phyloP scores from a whole-genome alignment of 2,888 invertebrate species.

The Pseudococcus viburni region DNA sequence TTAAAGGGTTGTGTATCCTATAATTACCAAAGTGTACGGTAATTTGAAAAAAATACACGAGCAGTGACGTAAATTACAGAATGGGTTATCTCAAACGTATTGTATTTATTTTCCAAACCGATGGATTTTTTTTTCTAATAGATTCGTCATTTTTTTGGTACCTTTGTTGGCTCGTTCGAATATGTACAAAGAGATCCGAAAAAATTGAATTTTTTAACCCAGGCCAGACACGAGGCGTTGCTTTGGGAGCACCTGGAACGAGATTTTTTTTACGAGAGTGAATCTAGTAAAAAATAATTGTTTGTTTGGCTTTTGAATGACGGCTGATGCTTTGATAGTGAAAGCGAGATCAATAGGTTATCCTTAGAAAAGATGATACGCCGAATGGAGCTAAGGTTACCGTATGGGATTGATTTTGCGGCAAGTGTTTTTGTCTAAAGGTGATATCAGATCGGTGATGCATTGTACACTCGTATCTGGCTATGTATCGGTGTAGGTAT shows the following conservation, averaged over 20 bases:
- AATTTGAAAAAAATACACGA: neutral
- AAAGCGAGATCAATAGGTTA: conserved; percentile 36
- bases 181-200: neutral
- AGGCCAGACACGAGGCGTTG: neutral
- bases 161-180: neutral
- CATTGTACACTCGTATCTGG: neutral
- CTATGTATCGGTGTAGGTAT: neutral
- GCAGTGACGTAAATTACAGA: conserved; percentile 25
- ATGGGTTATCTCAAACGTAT: conserved; percentile 33
- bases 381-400: conserved; percentile 34
- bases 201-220: conserved; percentile 31
- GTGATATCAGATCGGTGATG: neutral
- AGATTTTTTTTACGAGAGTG: conserved; percentile 38
- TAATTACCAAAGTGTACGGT: conserved; percentile 51
- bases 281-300: conserved; percentile 7
- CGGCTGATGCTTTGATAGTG: conserved; percentile 35
- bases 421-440: conserved; percentile 7
- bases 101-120: conserved; percentile 38
- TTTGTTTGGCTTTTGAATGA: conserved; percentile 36
- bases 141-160: conserved; percentile 37
- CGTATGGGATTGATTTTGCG: conserved; percentile 35
- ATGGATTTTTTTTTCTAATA: conserved; percentile 7
- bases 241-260: conserved; percentile 8
- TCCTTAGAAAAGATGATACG: conserved; percentile 21
- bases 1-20: conserved; percentile 58